Base-by-base conservation (phyloP, 2,113 vertebrate genomes). In the Poeciliopsis turrubarensis region DNA sequence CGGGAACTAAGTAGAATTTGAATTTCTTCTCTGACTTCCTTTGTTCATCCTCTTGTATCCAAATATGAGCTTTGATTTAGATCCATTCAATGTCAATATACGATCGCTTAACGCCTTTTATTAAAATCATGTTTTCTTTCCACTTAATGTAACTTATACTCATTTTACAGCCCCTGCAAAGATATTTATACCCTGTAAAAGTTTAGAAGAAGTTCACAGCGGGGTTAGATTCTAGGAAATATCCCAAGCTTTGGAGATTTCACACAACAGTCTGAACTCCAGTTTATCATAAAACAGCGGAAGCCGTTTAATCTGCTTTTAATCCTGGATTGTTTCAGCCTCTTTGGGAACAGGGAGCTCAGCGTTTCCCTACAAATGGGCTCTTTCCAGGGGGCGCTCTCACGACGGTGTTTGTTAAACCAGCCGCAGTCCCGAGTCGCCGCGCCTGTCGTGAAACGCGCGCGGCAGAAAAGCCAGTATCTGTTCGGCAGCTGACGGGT, bases 101-200 rank as follows among this genome's bases (percentile, higher is more conserved):
- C 60, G 71, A 65, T 74, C 77, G 77, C 80, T 82, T 72, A 39
- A 69, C 25, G 65, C 68, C 57, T 57, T 85, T 84, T 5, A 22
- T 32, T 15, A 63, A 63, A 63, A 19, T 31, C 1, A 29, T 6
- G 62, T 72, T 73, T 34, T 34, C 19, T 54, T 25, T 69, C 70
- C 37, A 11, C 66, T 8, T 27, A 17, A 19, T 47, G 44, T 47
- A 47, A 44, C 41, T 17, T 13, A 39, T 0, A 13, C 3, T 39
- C 13, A 39, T 39, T 44, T 17, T 44, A 44, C 41, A 15, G 41
- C 14, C 12, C 15, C 41, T 14, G 41, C 41, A 15, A 5, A 47
- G 17, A 17, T 47, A 15, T 47, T 47, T 19, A 47, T 19, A 19
- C 44, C 17, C 17, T 47, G 44, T 19, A 17, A 47, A 47, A 47